Base-by-base conservation (phyloP, 2,797 vertebrate species). In the Sciurus vulgaris region DNA sequence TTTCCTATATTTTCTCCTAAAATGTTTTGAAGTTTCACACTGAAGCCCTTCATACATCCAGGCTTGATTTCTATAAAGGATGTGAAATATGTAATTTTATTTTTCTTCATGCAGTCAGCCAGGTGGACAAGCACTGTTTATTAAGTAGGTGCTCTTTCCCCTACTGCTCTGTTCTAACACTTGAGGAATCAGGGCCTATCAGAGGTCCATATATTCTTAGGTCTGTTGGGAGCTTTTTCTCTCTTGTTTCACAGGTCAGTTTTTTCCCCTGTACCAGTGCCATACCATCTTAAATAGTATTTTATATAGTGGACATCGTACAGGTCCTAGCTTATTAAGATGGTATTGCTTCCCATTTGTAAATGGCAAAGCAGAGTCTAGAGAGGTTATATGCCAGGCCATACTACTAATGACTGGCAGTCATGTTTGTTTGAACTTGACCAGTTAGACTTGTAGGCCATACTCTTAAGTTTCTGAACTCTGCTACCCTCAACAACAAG, bases 1-100 rank as follows among this genome's bases (percentile, higher is more conserved):
- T 90, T 95, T n/a, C 47, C 20, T 49, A 5, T 74, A 86, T 74
- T 90, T 91, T 70, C 63, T 83, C 51, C 85, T 82, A 87, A 49
- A 83, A 63, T 70, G 70, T 77, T 77, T 77, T 70, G 35, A 87
- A 33, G 35, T 76, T 86, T 86, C 33, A 59, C 17, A 28, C 6
- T 83, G 76, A 90, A 44, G 35, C 90, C 47, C 12, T 93, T 61
- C 49, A 78, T 87, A 28, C 59, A 41, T 38, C 69, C 12, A 72
- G 35, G 73, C 35, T 20, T 65, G 41, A 41, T 95, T 81, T 94
- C 51, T 47, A 3, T 56, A 33, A 61, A 79, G 56, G 47, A 83
- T 44, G 0, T 83, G n/a, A 91, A 83, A 61, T 51, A 44, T 14
- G 26, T 22, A 65, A 44, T 72, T 90, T 49, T 33, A 24, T 47